These are phyloP conservation scores for Echeneis naucrates DNA, from an alignment of 2,797 vertebrate species.

Conservation along the genomic window DNA sequence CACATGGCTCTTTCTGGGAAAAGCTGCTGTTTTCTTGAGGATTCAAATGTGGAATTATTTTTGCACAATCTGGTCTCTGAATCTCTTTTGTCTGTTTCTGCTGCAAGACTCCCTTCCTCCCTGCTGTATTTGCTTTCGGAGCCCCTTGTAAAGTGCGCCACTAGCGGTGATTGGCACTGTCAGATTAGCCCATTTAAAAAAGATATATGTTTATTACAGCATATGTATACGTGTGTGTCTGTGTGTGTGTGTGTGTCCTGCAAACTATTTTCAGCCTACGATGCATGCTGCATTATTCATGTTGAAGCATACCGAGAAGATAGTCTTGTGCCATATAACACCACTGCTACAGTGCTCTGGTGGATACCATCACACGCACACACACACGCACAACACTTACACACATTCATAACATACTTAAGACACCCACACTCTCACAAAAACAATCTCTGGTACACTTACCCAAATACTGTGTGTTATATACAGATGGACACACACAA, in stretches of 20 bases:
- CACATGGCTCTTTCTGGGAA: conserved; percentile 34
- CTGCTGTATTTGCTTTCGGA: conserved; percentile 46
- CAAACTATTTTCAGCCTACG: conserved; percentile 68
- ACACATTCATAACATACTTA: conserved; percentile 31
- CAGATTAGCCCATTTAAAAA: conserved; percentile 75
- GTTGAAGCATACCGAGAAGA: conserved; percentile 58
- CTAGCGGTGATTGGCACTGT: conserved; percentile 68
- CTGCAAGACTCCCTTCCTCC: conserved; percentile 31
- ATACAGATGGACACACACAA: conserved; percentile 8
- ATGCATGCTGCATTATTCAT: conserved; percentile 69
- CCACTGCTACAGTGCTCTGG: conserved; percentile 41
- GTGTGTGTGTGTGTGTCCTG: conserved; percentile 29
- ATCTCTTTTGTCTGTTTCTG: conserved; percentile 66
- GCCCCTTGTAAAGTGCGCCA: conserved; percentile 73
- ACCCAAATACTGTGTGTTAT: conserved; percentile 26
- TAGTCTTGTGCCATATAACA: conserved; percentile 51
- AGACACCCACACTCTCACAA: conserved; percentile 24
- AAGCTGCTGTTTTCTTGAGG: conserved; percentile 41
- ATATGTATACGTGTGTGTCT: not conserved
- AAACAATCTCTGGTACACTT: conserved; percentile 39
- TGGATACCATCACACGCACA: conserved; percentile 40
- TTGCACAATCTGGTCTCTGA: conserved; percentile 71
- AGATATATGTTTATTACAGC: conserved; percentile 63
- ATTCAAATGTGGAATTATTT: conserved; percentile 52
- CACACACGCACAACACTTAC: conserved; percentile 25